phyloP scores from a whole-genome alignment of 2,797 vertebrate species.

The Ataeniobius toweri region DNA sequence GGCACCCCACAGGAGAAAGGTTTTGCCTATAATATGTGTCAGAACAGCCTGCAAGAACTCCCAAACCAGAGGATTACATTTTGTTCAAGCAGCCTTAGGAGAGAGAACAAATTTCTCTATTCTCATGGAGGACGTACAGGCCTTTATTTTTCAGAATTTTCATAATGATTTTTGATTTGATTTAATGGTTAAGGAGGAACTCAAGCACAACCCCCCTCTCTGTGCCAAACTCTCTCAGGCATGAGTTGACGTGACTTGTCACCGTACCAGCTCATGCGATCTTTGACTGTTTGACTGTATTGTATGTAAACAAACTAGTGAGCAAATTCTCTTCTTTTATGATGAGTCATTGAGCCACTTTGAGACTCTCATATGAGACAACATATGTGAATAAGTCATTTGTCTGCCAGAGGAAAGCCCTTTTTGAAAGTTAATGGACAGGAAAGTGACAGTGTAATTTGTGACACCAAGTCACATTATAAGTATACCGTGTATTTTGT shows the following conservation, averaged over 20 bases:
- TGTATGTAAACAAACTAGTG: conserved; percentile 45
- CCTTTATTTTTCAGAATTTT: not conserved
- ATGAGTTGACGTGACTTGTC: conserved; percentile 34
- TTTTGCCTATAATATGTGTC: too few species aligned
- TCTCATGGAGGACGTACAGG: not conserved
- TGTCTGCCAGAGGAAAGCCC: conserved; percentile 1
- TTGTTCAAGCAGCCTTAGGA: not conserved
- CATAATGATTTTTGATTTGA: not conserved
- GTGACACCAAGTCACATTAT: conserved; percentile 38
- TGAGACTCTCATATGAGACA: conserved; percentile 21
- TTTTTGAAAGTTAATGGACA: conserved; percentile 55
- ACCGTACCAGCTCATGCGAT: conserved; percentile 19
- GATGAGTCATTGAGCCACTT: conserved; percentile 33
- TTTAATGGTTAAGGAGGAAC: not conserved
- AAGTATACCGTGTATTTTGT: not conserved
- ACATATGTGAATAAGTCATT: not conserved
- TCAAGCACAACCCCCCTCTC: not conserved
- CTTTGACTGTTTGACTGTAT: conserved; percentile 23
- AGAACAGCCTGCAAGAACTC: conserved; percentile 2
- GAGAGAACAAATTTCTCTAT: not conserved
- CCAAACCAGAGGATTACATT: not conserved
- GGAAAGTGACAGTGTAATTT: conserved; percentile 55
- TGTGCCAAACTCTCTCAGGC: conserved; percentile 8
- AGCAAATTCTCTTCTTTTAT: conserved; percentile 33
- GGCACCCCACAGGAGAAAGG: too few species aligned